These are phyloP conservation scores for Diorhabda sublineata DNA, from an alignment of 1,140 invertebrate species.

Conservation along the genomic window DNA sequence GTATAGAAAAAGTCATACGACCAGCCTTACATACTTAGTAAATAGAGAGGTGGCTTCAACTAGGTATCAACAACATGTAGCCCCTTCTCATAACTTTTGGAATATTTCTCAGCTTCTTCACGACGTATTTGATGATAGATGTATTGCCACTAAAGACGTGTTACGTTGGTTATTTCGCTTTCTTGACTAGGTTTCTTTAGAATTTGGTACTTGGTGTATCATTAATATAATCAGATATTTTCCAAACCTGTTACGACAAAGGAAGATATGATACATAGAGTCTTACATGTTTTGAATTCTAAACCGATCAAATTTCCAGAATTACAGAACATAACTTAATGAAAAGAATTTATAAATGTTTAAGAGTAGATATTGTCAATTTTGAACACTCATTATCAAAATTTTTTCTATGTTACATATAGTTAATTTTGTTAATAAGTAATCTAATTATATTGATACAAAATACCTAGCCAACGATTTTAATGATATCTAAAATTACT, in stretches of 20 bases:
- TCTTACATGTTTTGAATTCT: background rate
- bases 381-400: background rate
- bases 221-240: background rate
- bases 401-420: background rate
- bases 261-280: background rate
- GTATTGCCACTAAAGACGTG: background rate
- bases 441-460: background rate
- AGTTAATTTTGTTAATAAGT: background rate
- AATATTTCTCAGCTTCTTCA: background rate
- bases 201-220: background rate
- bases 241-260: background rate
- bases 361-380: background rate
- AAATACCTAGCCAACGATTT: background rate
- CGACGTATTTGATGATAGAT: background rate
- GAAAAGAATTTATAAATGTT: background rate
- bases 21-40: too few species aligned
- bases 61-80: background rate
- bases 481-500: background rate
- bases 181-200: background rate
- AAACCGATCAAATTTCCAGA: background rate
- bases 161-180: background rate
- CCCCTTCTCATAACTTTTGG: background rate
- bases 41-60: background rate
- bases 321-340: background rate
- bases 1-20: background rate